Evolutionary conservation across 2,888 invertebrate genomes (phyloP).

Genomic region (Cheilosia variabilis): DNA sequence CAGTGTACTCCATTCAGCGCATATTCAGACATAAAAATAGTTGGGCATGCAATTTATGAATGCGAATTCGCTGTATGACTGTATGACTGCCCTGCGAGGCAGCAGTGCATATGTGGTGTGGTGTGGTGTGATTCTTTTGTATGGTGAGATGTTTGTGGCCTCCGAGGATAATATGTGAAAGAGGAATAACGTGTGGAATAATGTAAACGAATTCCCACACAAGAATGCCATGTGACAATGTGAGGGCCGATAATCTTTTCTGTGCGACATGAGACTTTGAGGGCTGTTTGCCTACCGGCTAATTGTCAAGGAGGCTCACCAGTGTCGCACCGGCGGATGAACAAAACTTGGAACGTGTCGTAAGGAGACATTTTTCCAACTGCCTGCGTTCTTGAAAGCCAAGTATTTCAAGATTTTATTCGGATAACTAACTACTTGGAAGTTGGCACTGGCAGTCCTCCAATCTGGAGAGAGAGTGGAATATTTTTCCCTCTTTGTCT

Average conservation of each 20-base stretch:
- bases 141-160: conserved; percentile 23
- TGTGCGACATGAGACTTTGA: conserved; percentile 8
- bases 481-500: no score
- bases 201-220: conserved; percentile 24
- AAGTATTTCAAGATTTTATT: no score
- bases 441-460: no score
- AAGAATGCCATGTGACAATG: conserved; percentile 17
- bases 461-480: no score
- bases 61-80: conserved; percentile 4
- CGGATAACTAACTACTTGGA: no score
- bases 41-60: conserved; percentile 54
- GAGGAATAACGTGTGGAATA: not conserved
- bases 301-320: conserved; percentile 10
- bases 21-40: conserved; percentile 46
- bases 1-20: conserved; percentile 3
- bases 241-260: conserved; percentile 1
- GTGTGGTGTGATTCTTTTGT: conserved; percentile 6
- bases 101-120: not conserved
- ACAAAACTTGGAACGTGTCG: no score
- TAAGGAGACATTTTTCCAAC: no score
- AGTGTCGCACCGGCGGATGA: not conserved
- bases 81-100: conserved; percentile 23
- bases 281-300: conserved; percentile 2
- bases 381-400: no score
- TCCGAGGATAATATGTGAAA: not conserved